A percentile compares a stretch with the other conserved stretches of the same genome.
Conservation (phyloP, 1,140 invertebrate species). For the Drosophila rhopaloa region DNA sequence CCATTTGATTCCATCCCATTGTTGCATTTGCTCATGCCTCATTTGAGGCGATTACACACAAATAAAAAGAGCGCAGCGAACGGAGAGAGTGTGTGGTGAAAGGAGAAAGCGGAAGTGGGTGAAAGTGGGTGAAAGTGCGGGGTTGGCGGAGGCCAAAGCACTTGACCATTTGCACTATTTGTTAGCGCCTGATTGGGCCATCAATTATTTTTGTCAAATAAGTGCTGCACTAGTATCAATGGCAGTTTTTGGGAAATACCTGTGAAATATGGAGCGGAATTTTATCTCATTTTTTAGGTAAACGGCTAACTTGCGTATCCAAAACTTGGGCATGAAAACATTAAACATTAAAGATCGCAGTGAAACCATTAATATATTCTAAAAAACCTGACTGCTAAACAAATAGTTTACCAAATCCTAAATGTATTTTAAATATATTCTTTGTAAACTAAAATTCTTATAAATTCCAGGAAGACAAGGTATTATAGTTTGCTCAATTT, state of each 20-base stretch:
- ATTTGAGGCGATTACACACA: slow-evolving; percentile 62
- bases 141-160: slow-evolving; percentile 6
- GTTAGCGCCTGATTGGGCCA: slow-evolving; percentile 12
- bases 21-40: slow-evolving; percentile 56
- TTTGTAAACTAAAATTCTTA: too few species aligned
- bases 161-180: slow-evolving; percentile 44
- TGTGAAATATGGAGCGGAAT: neutral
- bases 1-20: slow-evolving; percentile 47
- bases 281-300: slow-evolving; percentile 7
- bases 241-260: slow-evolving; percentile 7
- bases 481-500: too few species aligned
- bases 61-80: neutral
- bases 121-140: neutral
- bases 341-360: too few species aligned
- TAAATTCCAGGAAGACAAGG: too few species aligned
- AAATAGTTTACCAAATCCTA: too few species aligned
- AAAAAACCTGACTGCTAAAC: too few species aligned
- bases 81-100: neutral
- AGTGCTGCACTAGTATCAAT: slow-evolving; percentile 4
- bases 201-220: slow-evolving; percentile 42
- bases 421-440: too few species aligned
- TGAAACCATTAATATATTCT: too few species aligned
- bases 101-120: slow-evolving; percentile 5
- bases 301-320: neutral
- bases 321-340: too few species aligned